A percentile compares a stretch with the other conserved stretches of the same genome.
These are phyloP conservation scores for Ooceraea biroi DNA, from an alignment of 1,140 invertebrate genomes.

Conservation along the genomic window DNA sequence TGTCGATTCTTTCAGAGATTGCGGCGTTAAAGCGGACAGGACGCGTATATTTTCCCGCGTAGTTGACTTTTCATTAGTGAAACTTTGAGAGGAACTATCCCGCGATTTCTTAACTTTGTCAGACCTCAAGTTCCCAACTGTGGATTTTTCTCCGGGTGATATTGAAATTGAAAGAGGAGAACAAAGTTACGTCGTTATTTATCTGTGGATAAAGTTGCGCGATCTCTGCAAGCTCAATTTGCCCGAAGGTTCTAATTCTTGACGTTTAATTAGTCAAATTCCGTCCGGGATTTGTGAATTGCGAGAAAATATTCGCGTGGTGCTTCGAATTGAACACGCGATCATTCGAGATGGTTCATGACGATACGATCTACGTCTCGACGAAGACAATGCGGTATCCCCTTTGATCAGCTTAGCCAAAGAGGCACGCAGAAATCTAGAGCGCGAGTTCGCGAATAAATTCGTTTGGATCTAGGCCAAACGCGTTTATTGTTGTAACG, in stretches of 20 bases:
- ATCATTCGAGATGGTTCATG: conserved; percentile 45
- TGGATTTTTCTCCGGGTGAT: not conserved
- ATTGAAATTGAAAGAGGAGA: not conserved
- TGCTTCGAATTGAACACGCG: conserved; percentile 23
- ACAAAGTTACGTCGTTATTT: not conserved
- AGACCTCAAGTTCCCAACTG: not conserved
- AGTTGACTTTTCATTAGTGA: not conserved
- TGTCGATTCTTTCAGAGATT: not conserved
- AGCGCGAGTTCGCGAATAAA: conserved; percentile 70
- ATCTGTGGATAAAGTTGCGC: not conserved
- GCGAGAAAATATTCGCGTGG: not conserved
- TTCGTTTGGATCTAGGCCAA: conserved; percentile 70
- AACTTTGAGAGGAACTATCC: not conserved
- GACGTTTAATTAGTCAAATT: not conserved
- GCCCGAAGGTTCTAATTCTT: conserved; percentile 33
- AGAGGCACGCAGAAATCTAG: conserved; percentile 60
- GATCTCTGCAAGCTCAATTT: not conserved
- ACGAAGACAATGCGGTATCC: conserved; percentile 58
- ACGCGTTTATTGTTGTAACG: conserved; percentile 68
- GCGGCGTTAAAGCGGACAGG: not conserved
- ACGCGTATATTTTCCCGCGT: conserved; percentile 5
- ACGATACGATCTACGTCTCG: conserved; percentile 57
- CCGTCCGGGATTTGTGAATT: not conserved
- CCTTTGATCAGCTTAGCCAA: conserved; percentile 51
- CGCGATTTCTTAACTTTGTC: conserved; percentile 35